Conservation (phyloP, 2,113 vertebrate species). For the Stegastes partitus region DNA sequence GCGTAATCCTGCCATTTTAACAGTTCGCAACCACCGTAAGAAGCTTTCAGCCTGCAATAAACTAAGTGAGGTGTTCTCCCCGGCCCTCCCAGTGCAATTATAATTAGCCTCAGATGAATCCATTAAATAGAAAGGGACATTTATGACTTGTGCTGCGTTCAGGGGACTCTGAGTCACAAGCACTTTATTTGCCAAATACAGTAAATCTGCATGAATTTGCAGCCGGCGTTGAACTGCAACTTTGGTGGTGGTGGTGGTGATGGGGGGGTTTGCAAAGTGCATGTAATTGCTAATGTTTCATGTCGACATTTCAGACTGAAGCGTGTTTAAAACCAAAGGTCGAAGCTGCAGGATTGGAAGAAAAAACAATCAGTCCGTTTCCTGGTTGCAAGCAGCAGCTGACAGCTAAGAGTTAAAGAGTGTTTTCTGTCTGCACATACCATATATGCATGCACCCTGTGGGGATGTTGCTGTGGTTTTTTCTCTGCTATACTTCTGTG, state of each 20-base stretch:
- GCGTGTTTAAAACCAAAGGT: neutral
- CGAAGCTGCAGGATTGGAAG: neutral
- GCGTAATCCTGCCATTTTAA: neutral
- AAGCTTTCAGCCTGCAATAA: conserved; percentile 9
- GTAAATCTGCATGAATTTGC: conserved; percentile 25
- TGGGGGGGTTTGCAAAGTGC: neutral
- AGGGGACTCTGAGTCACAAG: neutral
- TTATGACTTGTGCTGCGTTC: conserved; percentile 7
- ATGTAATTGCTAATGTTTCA: neutral
- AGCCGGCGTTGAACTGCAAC: neutral
- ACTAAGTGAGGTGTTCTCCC: neutral
- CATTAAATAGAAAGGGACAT: neutral
- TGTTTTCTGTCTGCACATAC: too few species aligned
- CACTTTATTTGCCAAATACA: conserved; percentile 1
- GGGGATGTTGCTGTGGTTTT: too few species aligned
- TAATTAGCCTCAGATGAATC: conserved; percentile 8
- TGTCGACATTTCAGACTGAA: neutral
- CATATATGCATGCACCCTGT: too few species aligned
- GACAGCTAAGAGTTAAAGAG: neutral
- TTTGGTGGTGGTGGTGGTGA: too few species aligned
- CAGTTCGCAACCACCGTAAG: neutral
- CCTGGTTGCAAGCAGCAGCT: neutral
- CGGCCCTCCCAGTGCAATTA: neutral
- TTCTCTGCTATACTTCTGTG: too few species aligned
- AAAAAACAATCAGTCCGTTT: neutral